Percentiles rank a stretch among this genome's conserved stretches.
These are phyloP conservation scores for Aphidius ervi DNA, from an alignment of 1,140 invertebrate species.

Conservation along the genomic window DNA sequence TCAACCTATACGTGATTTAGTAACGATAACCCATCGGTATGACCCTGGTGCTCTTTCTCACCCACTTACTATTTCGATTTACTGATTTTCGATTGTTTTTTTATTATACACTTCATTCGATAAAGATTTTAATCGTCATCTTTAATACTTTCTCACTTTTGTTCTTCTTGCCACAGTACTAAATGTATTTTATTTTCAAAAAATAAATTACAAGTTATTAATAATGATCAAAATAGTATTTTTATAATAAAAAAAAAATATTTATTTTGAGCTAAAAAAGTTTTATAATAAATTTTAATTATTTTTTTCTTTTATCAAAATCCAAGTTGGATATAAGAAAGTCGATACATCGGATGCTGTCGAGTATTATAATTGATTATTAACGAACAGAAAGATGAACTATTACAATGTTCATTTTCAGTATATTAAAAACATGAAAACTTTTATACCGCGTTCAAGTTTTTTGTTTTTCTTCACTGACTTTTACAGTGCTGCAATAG, in stretches of 20 bases:
- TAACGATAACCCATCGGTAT: conserved; percentile 35
- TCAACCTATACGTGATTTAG: conserved; percentile 36
- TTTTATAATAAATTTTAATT: conserved; percentile 34
- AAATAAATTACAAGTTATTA: too few relatives aligned
- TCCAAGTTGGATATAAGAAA: conserved; percentile 22
- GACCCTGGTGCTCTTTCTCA: conserved; percentile 34
- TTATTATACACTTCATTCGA: background rate
- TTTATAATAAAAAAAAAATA: too few relatives aligned
- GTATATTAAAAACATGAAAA: too few relatives aligned
- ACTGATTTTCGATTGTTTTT: conserved; percentile 22
- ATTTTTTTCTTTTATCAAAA: conserved; percentile 43
- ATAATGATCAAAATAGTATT: too few relatives aligned
- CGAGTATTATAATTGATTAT: conserved; percentile 49
- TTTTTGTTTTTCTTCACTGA: too few relatives aligned
- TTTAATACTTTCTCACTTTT: conserved; percentile 13
- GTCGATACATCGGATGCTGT: conserved; percentile 36
- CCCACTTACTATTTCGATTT: conserved; percentile 38
- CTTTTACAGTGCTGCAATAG: too few relatives aligned
- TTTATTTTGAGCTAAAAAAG: background rate
- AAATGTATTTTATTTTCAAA: too few relatives aligned
- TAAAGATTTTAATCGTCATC: background rate
- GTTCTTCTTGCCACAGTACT: background rate
- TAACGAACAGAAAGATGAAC: conserved; percentile 34
- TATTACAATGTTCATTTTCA: too few relatives aligned
- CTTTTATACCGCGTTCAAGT: too few relatives aligned